phyloP scores from a whole-genome alignment of 2,797 vertebrate species.

The Gymnodraco acuticeps region DNA sequence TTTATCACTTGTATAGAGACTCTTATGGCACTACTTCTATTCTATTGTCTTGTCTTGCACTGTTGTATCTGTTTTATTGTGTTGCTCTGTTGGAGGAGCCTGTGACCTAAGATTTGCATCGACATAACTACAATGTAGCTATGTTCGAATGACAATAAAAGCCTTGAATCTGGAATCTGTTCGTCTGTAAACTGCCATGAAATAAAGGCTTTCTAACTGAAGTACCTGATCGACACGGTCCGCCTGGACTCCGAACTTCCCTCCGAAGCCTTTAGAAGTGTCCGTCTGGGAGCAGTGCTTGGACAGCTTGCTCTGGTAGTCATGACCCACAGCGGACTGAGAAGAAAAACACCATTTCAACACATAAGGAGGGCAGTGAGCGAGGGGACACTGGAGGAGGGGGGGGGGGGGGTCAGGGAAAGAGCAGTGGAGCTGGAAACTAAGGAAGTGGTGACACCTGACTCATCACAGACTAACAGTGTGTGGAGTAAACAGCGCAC shows the following conservation, averaged over 20 bases:
- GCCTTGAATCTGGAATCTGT: too few relatives aligned
- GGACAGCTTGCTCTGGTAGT: constrained; percentile 93
- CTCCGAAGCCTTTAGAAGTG: constrained; percentile 93
- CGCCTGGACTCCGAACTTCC: constrained; percentile 94
- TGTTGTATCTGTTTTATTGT: too few relatives aligned
- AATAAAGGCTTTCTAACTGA: too few relatives aligned
- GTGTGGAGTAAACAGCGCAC: constrained; percentile 47
- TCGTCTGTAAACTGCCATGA: too few relatives aligned
- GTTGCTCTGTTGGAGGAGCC: too few relatives aligned
- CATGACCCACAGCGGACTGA: constrained; percentile 95
- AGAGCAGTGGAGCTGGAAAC: constrained; percentile 15
- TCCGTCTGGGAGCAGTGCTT: constrained; percentile 97
- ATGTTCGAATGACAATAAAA: too few relatives aligned
- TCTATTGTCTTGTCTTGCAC: too few relatives aligned
- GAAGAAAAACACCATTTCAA: background rate
- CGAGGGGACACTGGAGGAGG: background rate
- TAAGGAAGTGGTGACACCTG: constrained; percentile 18
- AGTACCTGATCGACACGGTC: constrained; percentile 96
- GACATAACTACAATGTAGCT: too few relatives aligned
- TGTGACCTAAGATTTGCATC: too few relatives aligned
- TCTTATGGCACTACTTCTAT: too few relatives aligned
- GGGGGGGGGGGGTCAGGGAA: background rate
- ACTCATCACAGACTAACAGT: constrained; percentile 41
- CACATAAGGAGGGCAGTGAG: background rate
- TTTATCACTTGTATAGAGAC: too few relatives aligned